phyloP scores from a whole-genome alignment of 2,113 vertebrate species.

The Anoplopoma fimbria region DNA sequence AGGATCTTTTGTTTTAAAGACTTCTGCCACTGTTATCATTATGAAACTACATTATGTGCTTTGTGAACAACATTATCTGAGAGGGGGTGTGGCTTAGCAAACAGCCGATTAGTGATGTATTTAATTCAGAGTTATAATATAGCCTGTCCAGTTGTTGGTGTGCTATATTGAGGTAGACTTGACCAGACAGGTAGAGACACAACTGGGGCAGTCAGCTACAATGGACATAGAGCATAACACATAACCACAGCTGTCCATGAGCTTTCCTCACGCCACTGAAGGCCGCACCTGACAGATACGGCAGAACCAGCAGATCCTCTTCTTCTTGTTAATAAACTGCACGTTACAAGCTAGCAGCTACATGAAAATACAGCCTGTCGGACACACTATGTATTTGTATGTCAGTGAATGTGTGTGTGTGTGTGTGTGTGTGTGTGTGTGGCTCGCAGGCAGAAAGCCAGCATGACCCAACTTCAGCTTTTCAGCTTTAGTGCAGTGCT shows the following conservation, averaged over 20 bases:
- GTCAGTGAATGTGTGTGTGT: conserved; percentile 18
- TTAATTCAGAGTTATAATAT: not conserved
- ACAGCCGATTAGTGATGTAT: not conserved
- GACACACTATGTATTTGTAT: conserved; percentile 48
- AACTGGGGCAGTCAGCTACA: conserved; percentile 53
- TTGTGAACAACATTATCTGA: not conserved
- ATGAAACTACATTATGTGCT: too few species aligned
- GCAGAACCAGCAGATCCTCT: conserved; percentile 49
- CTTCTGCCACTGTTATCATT: too few species aligned
- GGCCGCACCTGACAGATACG: conserved; percentile 29
- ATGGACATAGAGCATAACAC: conserved; percentile 41
- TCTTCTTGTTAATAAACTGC: conserved; percentile 45
- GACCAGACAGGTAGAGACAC: conserved; percentile 46
- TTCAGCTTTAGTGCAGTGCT: conserved; percentile 72
- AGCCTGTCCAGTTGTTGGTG: conserved; percentile 5
- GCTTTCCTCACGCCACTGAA: conserved; percentile 18
- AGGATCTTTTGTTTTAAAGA: too few species aligned
- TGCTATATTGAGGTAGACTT: conserved; percentile 6
- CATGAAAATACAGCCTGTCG: conserved; percentile 54
- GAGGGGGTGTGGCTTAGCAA: not conserved
- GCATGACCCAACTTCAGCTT: conserved; percentile 75
- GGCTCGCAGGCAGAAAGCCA: conserved; percentile 65
- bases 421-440: conserved; percentile 32
- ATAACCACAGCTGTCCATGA: conserved; percentile 53
- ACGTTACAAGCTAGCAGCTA: conserved; percentile 39